Conservation (phyloP, 2,888 invertebrate species). For the Eueremaeus valkanovi region DNA sequence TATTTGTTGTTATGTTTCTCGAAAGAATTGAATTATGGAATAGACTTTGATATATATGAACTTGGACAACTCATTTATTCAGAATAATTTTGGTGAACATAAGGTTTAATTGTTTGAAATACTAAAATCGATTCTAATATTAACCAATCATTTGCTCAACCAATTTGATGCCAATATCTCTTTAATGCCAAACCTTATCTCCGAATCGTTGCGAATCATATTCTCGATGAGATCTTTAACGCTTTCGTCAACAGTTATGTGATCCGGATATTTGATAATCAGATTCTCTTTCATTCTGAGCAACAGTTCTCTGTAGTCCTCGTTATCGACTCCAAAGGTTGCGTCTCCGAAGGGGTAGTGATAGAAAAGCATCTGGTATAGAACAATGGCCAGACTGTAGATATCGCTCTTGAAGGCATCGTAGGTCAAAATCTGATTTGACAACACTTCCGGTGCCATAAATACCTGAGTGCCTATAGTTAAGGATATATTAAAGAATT, state of each 20-base stretch:
- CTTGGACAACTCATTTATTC: too few relatives aligned
- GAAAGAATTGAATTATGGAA: too few relatives aligned
- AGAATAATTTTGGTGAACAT: too few relatives aligned
- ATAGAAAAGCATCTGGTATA: neutral
- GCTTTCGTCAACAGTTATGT: neutral
- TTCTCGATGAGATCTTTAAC: neutral
- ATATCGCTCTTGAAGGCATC: slow-evolving; percentile 29
- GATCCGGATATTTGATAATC: neutral
- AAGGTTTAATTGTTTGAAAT: too few relatives aligned
- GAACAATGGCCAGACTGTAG: slow-evolving; percentile 3
- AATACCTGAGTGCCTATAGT: neutral
- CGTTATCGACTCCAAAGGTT: neutral
- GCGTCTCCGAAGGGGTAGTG: neutral
- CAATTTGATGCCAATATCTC: slow-evolving; percentile 21
- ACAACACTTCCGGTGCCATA: slow-evolving; percentile 22
- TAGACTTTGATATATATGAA: too few relatives aligned
- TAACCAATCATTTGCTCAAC: neutral
- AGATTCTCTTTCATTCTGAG: too few relatives aligned
- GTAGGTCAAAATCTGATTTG: neutral
- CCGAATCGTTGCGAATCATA: neutral
- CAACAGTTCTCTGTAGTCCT: neutral
- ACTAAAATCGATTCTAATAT: too few relatives aligned
- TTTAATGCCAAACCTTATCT: neutral
- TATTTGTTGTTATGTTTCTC: too few relatives aligned
- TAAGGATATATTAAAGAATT: neutral